Evolutionary conservation across 2,113 vertebrate genomes (phyloP).

Genomic region (Corythornis vintsioides): DNA sequence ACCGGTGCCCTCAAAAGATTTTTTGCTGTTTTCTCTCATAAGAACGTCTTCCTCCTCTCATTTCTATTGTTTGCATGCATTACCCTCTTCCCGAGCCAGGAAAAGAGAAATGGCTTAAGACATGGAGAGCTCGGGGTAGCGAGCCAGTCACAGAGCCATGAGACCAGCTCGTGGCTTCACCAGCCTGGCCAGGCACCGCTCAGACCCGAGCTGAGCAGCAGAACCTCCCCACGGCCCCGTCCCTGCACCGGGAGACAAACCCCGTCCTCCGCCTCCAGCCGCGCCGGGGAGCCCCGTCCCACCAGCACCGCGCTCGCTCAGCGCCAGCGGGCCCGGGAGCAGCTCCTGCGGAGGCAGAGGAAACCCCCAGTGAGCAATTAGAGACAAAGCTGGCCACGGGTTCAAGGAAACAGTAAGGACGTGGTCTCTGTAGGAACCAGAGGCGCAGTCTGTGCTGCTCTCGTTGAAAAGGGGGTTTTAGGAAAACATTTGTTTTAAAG

Average conservation of each 20-base stretch:
- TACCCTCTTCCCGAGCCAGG: slow-evolving; percentile 7
- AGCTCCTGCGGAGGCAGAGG: background rate
- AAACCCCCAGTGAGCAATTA: slow-evolving; percentile 28
- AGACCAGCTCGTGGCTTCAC: rapidly evolving
- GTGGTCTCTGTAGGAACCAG: background rate
- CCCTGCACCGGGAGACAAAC: background rate
- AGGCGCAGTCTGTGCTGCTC: background rate
- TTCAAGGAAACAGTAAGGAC: slow-evolving; percentile 43
- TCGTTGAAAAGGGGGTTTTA: background rate
- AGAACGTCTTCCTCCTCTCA: slow-evolving; percentile 23
- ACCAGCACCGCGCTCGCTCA: rapidly evolving
- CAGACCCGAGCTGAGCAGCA: rapidly evolving
- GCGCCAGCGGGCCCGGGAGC: background rate
- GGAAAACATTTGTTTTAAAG: slow-evolving; percentile 37
- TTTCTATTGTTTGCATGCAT: slow-evolving; percentile 42
- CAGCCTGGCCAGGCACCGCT: background rate
- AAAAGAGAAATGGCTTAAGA: background rate
- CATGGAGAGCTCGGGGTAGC: background rate
- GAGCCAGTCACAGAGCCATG: rapidly evolving
- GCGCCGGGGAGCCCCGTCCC: rapidly evolving
- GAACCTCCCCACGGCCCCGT: rapidly evolving
- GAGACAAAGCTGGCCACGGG: background rate
- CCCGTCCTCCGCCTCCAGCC: rapidly evolving
- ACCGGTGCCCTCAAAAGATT: slow-evolving; percentile 66
- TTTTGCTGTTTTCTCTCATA: slow-evolving; percentile 45